A percentile compares a stretch with the other conserved stretches of the same genome.
Evolutionary conservation across 92 coral and sea anemone species (phyloP).

Genomic region (Epizoanthus scotinus): DNA sequence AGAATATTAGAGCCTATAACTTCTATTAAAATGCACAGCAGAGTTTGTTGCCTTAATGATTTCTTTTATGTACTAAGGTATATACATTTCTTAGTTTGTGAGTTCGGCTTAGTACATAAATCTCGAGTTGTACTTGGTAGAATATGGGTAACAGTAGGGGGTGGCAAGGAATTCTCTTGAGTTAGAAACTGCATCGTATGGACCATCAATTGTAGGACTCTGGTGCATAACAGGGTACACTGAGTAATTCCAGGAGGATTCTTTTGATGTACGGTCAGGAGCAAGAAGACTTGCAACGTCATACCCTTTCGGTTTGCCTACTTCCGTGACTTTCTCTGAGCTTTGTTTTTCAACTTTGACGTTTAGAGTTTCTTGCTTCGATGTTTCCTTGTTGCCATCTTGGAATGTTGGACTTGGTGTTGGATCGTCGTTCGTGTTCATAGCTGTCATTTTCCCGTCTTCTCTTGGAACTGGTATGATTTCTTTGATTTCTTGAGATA

Average conservation of each 20-base stretch:
- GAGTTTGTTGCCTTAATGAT: background rate
- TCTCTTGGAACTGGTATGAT: constrained; percentile 24
- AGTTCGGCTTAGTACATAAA: background rate
- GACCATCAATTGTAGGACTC: background rate
- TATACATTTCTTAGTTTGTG: background rate
- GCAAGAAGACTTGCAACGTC: constrained; percentile 35
- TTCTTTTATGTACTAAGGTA: background rate
- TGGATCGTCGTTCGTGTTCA: background rate
- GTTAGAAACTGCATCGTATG: background rate
- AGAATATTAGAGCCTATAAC: background rate
- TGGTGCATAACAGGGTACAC: background rate
- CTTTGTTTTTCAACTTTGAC: constrained; percentile 12
- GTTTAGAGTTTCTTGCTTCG: background rate
- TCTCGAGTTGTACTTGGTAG: constrained; percentile 22
- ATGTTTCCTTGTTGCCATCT: background rate
- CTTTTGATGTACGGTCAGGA: background rate
- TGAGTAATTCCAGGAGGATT: background rate
- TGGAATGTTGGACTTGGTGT: background rate
- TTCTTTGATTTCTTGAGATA: constrained; percentile 39
- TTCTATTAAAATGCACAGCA: background rate
- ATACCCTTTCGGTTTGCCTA: constrained; percentile 29
- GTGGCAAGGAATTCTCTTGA: background rate
- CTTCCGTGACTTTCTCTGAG: constrained; percentile 1
- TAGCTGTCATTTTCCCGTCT: background rate
- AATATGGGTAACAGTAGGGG: constrained; percentile 9